Evolutionary conservation across 2,113 vertebrate species (phyloP).

Genomic region (Neodon shergylaensis): DNA sequence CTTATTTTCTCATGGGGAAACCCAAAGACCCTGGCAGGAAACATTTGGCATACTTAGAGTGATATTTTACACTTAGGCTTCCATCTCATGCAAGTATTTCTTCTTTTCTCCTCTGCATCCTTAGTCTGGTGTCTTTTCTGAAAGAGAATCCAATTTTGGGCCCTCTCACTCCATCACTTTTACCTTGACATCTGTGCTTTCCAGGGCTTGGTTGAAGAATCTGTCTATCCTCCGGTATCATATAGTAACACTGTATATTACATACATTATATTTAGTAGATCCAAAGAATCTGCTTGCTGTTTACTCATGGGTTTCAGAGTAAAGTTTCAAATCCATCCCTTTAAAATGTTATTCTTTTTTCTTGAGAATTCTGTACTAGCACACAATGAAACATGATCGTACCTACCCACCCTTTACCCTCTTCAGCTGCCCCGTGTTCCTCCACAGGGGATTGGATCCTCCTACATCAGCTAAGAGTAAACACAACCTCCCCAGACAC

Average conservation of each 20-base stretch:
- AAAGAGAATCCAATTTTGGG: background rate
- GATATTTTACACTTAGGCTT: background rate
- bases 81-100: background rate
- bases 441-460: background rate
- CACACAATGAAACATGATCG: background rate
- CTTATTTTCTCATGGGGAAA: background rate
- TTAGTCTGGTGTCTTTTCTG: background rate
- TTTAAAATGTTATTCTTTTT: background rate
- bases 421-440: background rate
- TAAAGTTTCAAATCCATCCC: background rate
- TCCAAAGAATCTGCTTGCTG: background rate
- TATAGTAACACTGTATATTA: rapidly evolving
- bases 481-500: background rate
- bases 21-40: rapidly evolving
- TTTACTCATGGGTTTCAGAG: background rate
- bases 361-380: background rate
- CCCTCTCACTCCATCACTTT: background rate
- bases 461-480: background rate
- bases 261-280: too few relatives aligned
- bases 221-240: background rate
- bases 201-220: background rate
- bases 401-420: too few relatives aligned
- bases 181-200: background rate
- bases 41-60: background rate
- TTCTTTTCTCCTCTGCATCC: background rate